Evolutionary conservation across 2,113 vertebrate species (phyloP).

Genomic region (Anser brachyrhynchus): DNA sequence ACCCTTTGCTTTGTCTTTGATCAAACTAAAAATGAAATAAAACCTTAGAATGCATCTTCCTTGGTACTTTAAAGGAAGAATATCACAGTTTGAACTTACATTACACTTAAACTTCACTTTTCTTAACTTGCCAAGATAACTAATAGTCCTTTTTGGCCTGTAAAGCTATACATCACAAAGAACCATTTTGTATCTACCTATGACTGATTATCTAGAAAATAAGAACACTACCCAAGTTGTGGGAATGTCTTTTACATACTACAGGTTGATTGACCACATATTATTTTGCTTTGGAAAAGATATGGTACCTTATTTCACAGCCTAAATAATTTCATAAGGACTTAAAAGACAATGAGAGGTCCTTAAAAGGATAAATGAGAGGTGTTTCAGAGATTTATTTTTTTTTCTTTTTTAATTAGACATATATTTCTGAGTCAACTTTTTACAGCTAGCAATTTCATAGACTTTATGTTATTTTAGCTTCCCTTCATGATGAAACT

Average conservation of each 20-base stretch:
- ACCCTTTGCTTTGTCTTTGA: neutral
- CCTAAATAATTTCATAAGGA: neutral
- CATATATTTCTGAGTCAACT: neutral
- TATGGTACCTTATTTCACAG: neutral
- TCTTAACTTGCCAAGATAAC: neutral
- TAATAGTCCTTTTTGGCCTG: neutral
- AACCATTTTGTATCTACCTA: neutral
- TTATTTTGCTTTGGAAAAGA: neutral
- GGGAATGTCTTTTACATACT: neutral
- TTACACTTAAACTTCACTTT: neutral
- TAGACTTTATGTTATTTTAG: neutral
- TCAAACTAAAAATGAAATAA: neutral
- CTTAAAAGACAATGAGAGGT: neutral
- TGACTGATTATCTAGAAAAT: neutral
- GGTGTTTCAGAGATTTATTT: neutral
- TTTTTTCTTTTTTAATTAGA: neutral
- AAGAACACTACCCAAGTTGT: neutral
- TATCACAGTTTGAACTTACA: neutral
- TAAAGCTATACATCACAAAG: neutral
- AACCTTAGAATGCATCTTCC: neutral
- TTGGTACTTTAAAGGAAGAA: neutral
- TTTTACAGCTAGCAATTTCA: neutral
- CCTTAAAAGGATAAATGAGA: neutral
- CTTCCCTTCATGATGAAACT: neutral
- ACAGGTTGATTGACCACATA: neutral